Base-by-base conservation (phyloP, 2,797 vertebrate species). In the Pachyuromys duprasi region DNA sequence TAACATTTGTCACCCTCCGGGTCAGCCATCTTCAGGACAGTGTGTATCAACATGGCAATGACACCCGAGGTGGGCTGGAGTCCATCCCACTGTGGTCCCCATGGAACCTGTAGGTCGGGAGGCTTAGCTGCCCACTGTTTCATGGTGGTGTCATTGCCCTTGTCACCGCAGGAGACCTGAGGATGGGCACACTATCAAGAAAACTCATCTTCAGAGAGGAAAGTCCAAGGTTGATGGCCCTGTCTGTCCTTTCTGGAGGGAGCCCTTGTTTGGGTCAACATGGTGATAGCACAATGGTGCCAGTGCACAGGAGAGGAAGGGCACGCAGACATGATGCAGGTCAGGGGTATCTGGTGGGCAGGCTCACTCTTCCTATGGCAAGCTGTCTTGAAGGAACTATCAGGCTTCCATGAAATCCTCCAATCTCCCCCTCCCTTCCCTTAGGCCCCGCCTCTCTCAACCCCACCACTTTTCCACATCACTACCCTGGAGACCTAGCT, bases 41-140 rank as follows among this genome's bases (percentile, higher is more conserved):
- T 15, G 13, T 13, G 28, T 39, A 24, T 13, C 9, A 22, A 14
- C 26, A 45, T 0, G 1, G 0, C 26, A 11, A 11, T 1, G 14
- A 11, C 39, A 4, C 53, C 18, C 24, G 12, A 17, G 18, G 0
- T 2, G 8, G 92, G 42, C 45, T 0, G 0, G 2, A 0, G 26
- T 65, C 67, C 42, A 70, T 20, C 11, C 33, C 36, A 14, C 55
- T 33, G 24, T 33, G 5, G 8, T 36, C 17, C 22, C 81, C 33
- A 5, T 2, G 0, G n/a, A 80, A 24, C 3, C 36, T 45, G 6
- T 12, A 8, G 18, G 5, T 55, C 76, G 53, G 75, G 31, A 14
- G 8, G 8, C 60, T 69, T 33, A 53, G 13, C 26, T 2, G 55
- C 33, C 39, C 0, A 0, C 49, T n/a, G 26, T 67, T 57, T 79